Evolutionary conservation across 37 sponge, comb jelly and placozoan species (phyloP).

Genomic region (Ephydatia muelleri): DNA sequence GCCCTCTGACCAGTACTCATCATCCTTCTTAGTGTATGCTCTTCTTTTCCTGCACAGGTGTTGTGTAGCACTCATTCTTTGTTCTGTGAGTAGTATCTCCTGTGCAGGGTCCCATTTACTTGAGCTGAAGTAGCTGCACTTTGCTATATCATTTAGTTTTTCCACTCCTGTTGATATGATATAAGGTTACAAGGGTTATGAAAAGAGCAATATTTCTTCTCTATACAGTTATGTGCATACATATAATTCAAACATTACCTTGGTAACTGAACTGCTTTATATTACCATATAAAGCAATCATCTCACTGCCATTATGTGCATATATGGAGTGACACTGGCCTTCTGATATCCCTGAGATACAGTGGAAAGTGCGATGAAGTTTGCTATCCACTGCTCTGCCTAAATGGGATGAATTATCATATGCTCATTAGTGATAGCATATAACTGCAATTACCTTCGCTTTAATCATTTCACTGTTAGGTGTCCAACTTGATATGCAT

Average conservation of each 20-base stretch:
- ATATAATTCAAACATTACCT: neutral
- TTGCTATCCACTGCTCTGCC: neutral
- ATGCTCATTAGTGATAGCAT: no score
- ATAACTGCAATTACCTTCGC: neutral
- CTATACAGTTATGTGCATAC: neutral
- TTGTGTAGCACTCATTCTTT: neutral
- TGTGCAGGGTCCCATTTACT: neutral
- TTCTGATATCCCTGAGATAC: neutral
- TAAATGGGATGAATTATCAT: neutral
- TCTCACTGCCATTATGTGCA: conserved; percentile 3
- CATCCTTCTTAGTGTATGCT: no score
- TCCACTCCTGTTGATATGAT: neutral
- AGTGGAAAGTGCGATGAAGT: neutral
- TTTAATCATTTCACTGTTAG: neutral
- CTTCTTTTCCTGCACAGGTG: no score
- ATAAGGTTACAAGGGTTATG: no score
- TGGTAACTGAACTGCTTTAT: neutral
- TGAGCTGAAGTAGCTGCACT: neutral
- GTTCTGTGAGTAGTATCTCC: neutral
- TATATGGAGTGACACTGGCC: conserved; percentile 7
- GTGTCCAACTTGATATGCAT: neutral
- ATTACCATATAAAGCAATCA: neutral
- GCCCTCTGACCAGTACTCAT: no score
- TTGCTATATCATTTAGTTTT: neutral
- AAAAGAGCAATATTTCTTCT: no score